Conservation (phyloP, 1,140 invertebrate species). For the Drosophila lacteicornis region DNA sequence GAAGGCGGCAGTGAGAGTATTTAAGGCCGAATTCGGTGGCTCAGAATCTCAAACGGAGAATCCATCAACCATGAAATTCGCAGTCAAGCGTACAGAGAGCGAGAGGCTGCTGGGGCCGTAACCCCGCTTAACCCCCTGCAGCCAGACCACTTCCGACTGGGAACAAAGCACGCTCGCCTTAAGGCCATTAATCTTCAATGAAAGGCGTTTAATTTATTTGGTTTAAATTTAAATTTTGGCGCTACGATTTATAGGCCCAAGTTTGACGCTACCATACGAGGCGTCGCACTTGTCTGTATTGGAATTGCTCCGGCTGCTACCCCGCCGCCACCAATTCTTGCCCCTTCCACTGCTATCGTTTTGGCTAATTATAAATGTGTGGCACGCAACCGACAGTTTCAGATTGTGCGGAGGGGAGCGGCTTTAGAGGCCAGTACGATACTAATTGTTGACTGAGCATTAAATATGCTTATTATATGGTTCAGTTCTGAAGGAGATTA, state of each 20-base stretch:
- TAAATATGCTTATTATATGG: slow-evolving; percentile 39
- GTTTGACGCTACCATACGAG: slow-evolving; percentile 68
- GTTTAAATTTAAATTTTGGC: slow-evolving; percentile 82
- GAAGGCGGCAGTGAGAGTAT: slow-evolving; percentile 1
- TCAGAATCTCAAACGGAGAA: slow-evolving; percentile 56
- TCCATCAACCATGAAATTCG: slow-evolving; percentile 80
- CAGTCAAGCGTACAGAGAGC: slow-evolving; percentile 78
- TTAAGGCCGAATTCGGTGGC: slow-evolving; percentile 26
- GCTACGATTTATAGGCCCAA: slow-evolving; percentile 79
- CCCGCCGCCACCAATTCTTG: slow-evolving; percentile 8
- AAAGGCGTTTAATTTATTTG: slow-evolving; percentile 83
- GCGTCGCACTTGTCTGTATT: slow-evolving; percentile 49
- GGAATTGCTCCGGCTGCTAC: slow-evolving; percentile 50
- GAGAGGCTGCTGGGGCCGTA: slow-evolving; percentile 37
- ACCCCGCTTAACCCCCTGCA: slow-evolving; percentile 7
- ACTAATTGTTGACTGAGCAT: slow-evolving; percentile 49
- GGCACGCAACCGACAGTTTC: slow-evolving; percentile 63
- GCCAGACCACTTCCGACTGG: slow-evolving; percentile 31
- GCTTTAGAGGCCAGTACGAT: slow-evolving; percentile 2
- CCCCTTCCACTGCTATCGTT: slow-evolving; percentile 20
- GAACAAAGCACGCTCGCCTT: slow-evolving; percentile 61
- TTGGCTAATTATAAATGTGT: slow-evolving; percentile 73
- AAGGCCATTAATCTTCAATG: slow-evolving; percentile 82
- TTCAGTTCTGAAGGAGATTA: slow-evolving; percentile 32
- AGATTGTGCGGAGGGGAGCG: slow-evolving; percentile 1